Base-by-base conservation (phyloP, 1,140 invertebrate species). In the Eurytemora carolleeae region DNA sequence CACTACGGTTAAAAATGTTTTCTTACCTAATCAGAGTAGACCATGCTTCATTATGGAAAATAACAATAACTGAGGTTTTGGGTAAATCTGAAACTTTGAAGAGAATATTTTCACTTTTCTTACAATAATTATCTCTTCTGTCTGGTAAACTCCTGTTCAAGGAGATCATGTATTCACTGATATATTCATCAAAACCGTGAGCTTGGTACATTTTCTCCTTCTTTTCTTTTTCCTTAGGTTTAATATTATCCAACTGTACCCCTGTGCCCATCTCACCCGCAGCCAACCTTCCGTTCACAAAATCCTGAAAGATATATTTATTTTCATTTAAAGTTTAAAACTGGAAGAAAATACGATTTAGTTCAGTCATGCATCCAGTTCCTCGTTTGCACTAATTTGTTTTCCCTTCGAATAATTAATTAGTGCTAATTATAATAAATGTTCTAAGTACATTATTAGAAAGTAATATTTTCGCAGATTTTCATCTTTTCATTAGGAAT, bases 121-220 rank as follows among this genome's bases (percentile, higher is more conserved):
- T 44, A 62, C 60, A 62, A 52, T 53, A 62, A 18, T 62, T 17
- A 31, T 53, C 60, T 44, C 60, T 22, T 22, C 53, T 58, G 54
- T 62, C 60, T 2, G 60, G 60, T 1, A 62, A 54, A 17, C 20
- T 19, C 57, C 60, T 22, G 25, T 62, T 53, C n/a, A 56, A 56
- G 18, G 60, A 53, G 21, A 62, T 31, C 60, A 62, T 23, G 31
- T 44, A 44, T n/a, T 62, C 60, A 57, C 53, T 57, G 20, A 62
- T 54, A 25, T 54, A 62, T 21, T 62, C 60, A 19, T 62, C 53
- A 25, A 62, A 62, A 20, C 20, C 52, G 25, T 62, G 60, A 17
- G 57, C 2, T 20, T 62, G 58, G 52, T 61, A 62, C 60, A 62
- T 62, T 12, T 24, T 24, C 18, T 62, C 53, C 12, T 54, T 19